phyloP scores from a whole-genome alignment of 1,140 invertebrate genomes.

The Pararge aegeria region DNA sequence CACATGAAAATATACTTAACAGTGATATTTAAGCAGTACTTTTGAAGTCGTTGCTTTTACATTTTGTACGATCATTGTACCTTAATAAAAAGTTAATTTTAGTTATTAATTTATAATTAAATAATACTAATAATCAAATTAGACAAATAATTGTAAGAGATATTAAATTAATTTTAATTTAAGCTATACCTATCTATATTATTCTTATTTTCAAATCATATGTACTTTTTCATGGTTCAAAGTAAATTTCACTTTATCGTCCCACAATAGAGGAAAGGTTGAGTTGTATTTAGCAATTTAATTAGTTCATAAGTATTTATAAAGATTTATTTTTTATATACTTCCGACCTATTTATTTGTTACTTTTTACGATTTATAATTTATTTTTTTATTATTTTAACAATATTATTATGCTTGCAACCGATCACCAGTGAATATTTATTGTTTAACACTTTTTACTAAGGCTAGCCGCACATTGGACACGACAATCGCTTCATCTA shows the following conservation, averaged over 20 bases:
- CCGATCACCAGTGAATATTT: conserved; percentile 48
- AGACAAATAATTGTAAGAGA: too few relatives aligned
- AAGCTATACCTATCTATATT: too few relatives aligned
- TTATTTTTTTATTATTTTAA: conserved; percentile 47
- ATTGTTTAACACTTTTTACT: conserved; percentile 29
- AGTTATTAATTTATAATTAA: too few relatives aligned
- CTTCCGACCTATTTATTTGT: conserved; percentile 75
- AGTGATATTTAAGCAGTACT: too few relatives aligned
- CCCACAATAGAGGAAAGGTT: conserved; percentile 9
- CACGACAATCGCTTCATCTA: too few relatives aligned
- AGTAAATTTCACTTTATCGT: conserved; percentile 13
- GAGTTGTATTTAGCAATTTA: conserved; percentile 45
- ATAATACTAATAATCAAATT: too few relatives aligned
- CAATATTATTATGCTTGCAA: conserved; percentile 37
- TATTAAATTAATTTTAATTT: too few relatives aligned
- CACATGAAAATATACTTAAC: too few relatives aligned
- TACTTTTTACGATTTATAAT: conserved; percentile 58
- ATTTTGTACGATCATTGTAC: too few relatives aligned
- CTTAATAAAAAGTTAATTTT: too few relatives aligned
- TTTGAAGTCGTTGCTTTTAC: too few relatives aligned
- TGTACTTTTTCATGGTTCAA: neutral
- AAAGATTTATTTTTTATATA: conserved; percentile 73
- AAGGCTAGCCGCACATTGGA: neutral
- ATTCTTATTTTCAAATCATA: too few relatives aligned
- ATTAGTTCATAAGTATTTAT: conserved; percentile 72